Evolutionary conservation across 2,888 invertebrate genomes (phyloP).

Genomic region (Cephus spinipes): DNA sequence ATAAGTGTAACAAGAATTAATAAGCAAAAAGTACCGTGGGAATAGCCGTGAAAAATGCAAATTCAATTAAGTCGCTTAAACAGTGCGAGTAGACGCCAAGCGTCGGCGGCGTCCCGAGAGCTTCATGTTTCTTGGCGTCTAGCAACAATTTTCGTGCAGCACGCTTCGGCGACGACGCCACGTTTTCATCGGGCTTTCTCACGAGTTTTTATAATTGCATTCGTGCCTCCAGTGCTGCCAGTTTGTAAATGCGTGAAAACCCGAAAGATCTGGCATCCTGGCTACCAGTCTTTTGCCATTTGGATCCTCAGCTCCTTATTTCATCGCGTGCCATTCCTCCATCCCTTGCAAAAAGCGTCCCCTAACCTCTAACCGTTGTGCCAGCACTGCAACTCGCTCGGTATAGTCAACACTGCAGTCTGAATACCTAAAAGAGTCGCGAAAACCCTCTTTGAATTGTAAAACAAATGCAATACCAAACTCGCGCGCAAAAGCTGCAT

Average conservation of each 20-base stretch:
- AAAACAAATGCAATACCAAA: slow-evolving; percentile 51
- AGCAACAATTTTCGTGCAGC: neutral
- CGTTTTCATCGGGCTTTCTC: neutral
- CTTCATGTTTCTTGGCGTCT: slow-evolving; percentile 1
- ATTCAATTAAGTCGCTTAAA: slow-evolving; percentile 40
- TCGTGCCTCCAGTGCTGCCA: neutral
- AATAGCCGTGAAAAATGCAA: slow-evolving; percentile 37
- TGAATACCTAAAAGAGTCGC: slow-evolving; percentile 52
- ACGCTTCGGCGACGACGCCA: neutral
- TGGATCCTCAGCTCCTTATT: neutral
- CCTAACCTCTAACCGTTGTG: neutral
- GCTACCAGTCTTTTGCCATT: neutral
- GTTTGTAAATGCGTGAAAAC: neutral
- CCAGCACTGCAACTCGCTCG: neutral
- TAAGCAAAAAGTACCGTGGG: neutral
- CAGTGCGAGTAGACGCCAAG: neutral
- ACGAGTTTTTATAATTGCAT: slow-evolving; percentile 1
- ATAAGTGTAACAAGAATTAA: neutral
- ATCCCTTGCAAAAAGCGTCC: neutral
- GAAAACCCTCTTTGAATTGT: slow-evolving; percentile 53
- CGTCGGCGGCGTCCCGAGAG: neutral
- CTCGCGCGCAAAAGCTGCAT: neutral
- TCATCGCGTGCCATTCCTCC: neutral
- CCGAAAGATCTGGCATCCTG: neutral
- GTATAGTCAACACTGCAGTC: slow-evolving; percentile 34